Evolutionary conservation across 2,888 invertebrate species (phyloP), one percentile per base, ranked within the genome.

Genomic region (Catocala fraxini): DNA sequence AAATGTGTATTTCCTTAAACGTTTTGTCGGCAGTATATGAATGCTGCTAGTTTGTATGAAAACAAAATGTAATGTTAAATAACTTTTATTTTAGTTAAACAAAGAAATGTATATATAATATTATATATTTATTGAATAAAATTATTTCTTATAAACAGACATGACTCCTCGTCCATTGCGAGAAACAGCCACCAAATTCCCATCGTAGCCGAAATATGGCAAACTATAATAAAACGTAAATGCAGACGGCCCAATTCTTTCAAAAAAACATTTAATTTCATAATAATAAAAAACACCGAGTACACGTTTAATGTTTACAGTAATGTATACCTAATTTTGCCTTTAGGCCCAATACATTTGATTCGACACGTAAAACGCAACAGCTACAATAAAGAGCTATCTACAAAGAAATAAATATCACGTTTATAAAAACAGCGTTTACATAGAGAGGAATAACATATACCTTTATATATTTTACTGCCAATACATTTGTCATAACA

Each of bases 41-140:
- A 25, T 3, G 4, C 25, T 25, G 25, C 25, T 25, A 25, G 25
- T 47, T 45, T 15, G 13, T 13, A 56, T 43, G 57, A 73, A 77
- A 84, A 80, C 68, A 67, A 74, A 76, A 59, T 64, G 67, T 82
- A 86, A 89, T 91, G 88, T 90, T 89, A 92, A 80, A 92, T 92
- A 92, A 92, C 90, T 91, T 92, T 92, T 90, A 91, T 92, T 92
- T 92, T 90, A 88, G 90, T 88, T 89, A 92, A 90, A 91, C 91
- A 92, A 92, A 91, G 89, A 89, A 86, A 89, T 91, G 87, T 90
- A 89, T 90, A 87, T 86, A 87, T 87, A 84, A 85, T 85, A 84
- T 84, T 83, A 87, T 90, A 88, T 89, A 88, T 88, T 83, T 86
- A 88, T 81, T 89, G 89, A 85, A 92, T 89, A 91, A 89, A 90